These are phyloP conservation scores for Drosophila ercepeae DNA, from an alignment of 1,140 invertebrate genomes.

Conservation along the genomic window DNA sequence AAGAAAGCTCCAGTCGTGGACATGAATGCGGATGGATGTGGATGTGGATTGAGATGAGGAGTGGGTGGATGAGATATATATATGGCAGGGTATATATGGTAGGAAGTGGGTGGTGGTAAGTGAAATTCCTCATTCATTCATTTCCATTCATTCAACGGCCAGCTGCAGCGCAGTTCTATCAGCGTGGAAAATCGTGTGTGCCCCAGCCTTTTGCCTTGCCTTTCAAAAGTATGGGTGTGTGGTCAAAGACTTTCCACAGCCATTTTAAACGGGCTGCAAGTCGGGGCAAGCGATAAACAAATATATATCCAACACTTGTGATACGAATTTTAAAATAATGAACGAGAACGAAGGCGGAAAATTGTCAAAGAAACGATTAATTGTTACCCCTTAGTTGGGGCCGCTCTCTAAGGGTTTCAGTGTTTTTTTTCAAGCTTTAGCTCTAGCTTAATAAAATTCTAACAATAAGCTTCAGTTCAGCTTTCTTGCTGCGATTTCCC, in stretches of 20 bases:
- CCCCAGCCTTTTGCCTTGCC: neutral
- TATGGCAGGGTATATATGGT: neutral
- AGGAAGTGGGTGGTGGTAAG: constrained; percentile 37
- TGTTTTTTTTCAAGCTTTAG: too few relatives aligned
- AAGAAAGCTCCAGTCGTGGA: constrained; percentile 56
- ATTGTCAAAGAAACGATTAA: constrained; percentile 22
- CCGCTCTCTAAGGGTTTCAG: too few relatives aligned
- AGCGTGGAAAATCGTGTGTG: constrained; percentile 54
- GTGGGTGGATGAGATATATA: constrained; percentile 5
- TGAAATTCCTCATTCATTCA: constrained; percentile 75
- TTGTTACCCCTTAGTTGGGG: constrained; percentile 19
- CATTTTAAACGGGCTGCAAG: constrained; percentile 60
- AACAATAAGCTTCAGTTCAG: neutral
- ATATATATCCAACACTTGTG: constrained; percentile 76
- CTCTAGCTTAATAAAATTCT: neutral
- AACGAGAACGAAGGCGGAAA: constrained; percentile 18
- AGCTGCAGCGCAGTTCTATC: constrained; percentile 51
- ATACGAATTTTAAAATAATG: constrained; percentile 75
- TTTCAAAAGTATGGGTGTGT: constrained; percentile 14
- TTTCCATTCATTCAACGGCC: constrained; percentile 61
- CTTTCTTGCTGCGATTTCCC: too few relatives aligned
- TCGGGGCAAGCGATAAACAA: constrained; percentile 63
- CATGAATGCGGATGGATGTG: constrained; percentile 18
- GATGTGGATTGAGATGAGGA: neutral
- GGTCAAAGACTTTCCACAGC: constrained; percentile 57